Evolutionary conservation across 2,888 invertebrate species (phyloP), one percentile per base, ranked within the genome.

Genomic region (Calameuta filiformis): DNA sequence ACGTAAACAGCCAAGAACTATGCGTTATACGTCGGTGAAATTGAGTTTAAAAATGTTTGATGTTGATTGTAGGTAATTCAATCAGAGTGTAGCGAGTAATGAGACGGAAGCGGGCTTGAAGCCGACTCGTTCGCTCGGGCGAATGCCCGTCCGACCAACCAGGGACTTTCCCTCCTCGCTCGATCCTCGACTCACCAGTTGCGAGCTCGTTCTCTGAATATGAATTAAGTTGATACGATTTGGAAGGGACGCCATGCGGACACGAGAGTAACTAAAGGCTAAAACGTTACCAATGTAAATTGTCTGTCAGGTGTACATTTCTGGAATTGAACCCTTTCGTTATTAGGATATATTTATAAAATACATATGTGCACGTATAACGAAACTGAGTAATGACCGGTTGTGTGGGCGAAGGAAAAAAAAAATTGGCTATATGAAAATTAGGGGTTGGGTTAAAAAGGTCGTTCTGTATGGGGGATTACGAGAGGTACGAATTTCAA

Each of bases 21-120:
- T 40, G 23, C 40, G 40, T 40, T 40, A 40, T 40, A 40, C 40
- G 40, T 23, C 40, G 23, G 79, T 76, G 84, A 87, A 89, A 90
- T 89, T 88, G 87, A 88, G 85, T 89, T 90, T 87, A 83, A 89
- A 89, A 88, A 89, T 89, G 88, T 90, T 90, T 89, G 88, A 89
- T 89, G 88, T 89, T 87, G 88, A 89, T 90, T 88, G 87, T 87
- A 86, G 87, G 86, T 89, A 89, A 90, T 89, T 89, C 86, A 86
- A 89, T 90, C 85, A 87, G 85, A 86, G 85, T 86, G 85, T 85
- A 84, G 85, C 83, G 87, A 85, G 87, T 89, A 90, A 89, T 90
- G 90, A 89, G 88, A 89, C 88, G 88, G 88, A 89, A 90, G 85
- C 85, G 86, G 86, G 84, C 85, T 85, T 84, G 86, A 86, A 88